These are phyloP conservation scores for Acridotheres tristis DNA, from an alignment of 2,797 vertebrate genomes.

Conservation along the genomic window DNA sequence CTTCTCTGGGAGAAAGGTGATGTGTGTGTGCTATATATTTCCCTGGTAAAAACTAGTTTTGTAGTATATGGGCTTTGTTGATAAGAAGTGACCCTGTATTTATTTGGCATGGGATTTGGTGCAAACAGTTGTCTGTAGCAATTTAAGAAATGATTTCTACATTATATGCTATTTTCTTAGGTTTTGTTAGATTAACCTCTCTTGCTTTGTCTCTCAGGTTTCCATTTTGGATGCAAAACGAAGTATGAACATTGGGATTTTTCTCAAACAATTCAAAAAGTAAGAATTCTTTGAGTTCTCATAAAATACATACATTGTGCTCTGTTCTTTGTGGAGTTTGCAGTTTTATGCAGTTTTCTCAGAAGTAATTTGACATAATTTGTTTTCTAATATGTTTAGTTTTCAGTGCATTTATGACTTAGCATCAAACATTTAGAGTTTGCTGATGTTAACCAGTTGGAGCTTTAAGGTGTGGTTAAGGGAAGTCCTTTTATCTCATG, in stretches of 20 bases:
- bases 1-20: background rate
- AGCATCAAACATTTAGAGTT: background rate
- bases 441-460: background rate
- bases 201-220: conserved; percentile 77
- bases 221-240: conserved; percentile 95
- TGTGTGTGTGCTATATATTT: background rate
- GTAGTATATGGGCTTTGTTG: background rate
- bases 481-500: background rate
- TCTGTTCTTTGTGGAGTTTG: background rate
- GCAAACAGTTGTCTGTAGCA: background rate
- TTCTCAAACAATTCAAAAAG: conserved; percentile 98
- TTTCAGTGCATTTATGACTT: background rate
- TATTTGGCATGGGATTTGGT: background rate
- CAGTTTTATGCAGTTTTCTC: background rate
- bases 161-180: background rate
- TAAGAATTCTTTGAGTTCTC: conserved; percentile 75
- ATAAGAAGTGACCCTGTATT: background rate
- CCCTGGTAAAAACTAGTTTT: conserved; percentile 14
- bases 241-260: conserved; percentile 98
- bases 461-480: background rate
- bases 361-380: background rate
- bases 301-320: background rate
- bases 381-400: background rate
- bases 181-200: background rate
- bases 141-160: background rate